These are phyloP conservation scores for Listronotus bonariensis DNA, from an alignment of 1,140 invertebrate species.

Conservation along the genomic window DNA sequence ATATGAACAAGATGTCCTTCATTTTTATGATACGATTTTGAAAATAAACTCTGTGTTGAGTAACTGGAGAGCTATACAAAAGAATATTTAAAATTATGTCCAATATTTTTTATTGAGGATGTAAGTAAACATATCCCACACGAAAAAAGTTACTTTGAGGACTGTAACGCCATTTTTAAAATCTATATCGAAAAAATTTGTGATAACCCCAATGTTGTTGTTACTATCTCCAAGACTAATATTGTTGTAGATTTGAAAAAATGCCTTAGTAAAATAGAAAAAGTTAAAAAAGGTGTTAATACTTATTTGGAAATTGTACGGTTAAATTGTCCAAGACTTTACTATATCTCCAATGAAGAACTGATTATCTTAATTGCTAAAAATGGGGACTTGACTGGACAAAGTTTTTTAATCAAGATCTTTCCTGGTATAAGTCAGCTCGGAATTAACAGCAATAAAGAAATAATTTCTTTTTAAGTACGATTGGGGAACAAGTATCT, in stretches of 20 bases:
- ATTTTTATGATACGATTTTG: conserved; percentile 80
- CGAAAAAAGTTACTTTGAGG: conserved; percentile 1
- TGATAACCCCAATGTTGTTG: conserved; percentile 62
- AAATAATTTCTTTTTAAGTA: conserved; percentile 69
- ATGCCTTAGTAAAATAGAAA: conserved; percentile 73
- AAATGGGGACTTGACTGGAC: conserved; percentile 56
- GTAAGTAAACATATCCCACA: conserved; percentile 63
- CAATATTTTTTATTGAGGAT: conserved; percentile 68
- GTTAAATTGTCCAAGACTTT: conserved; percentile 86
- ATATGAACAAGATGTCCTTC: conserved; percentile 72
- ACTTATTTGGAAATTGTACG: conserved; percentile 89
- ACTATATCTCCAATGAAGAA: conserved; percentile 93
- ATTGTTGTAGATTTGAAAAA: conserved; percentile 74
- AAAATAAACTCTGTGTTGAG: conserved; percentile 64
- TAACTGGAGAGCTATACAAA: conserved; percentile 77
- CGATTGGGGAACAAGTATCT: conserved; percentile 76
- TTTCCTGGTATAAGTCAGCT: conserved; percentile 81
- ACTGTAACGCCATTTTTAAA: conserved; percentile 61
- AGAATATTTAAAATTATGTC: conserved; percentile 57
- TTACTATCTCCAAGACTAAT: conserved; percentile 69
- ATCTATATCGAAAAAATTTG: conserved; percentile 76
- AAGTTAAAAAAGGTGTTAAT: conserved; percentile 83
- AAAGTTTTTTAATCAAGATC: conserved; percentile 59
- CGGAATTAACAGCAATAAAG: conserved; percentile 58
- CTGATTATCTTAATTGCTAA: conserved; percentile 87